Evolutionary conservation across 2,797 vertebrate genomes (phyloP), one percentile per base, ranked within the genome.

Genomic region (Threskiornis aethiopicus): DNA sequence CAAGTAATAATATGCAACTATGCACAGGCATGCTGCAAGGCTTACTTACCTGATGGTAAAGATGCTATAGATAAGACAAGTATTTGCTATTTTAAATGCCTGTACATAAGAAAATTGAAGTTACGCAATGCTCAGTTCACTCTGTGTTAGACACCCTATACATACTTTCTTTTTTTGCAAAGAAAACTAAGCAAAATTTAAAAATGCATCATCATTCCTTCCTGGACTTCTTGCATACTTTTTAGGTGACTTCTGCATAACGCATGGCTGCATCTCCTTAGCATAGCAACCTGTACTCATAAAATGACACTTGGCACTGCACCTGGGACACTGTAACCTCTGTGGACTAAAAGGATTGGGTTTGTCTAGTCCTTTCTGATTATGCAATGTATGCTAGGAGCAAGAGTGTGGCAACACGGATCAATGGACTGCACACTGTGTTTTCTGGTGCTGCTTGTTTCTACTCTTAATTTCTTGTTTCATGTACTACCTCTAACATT

Each of bases 331-430:
- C 77, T 18, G 61, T 66, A 97, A 92, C 94, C 91, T 96, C 94
- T 25, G 2, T 28, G 24, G 89, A 94, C 92, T 97, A 84, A 92
- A 97, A 96, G 82, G 51, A 93, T 96, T 80, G 92, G 78, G 69
- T 96, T 94, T 97, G 90, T 90, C 89, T 97, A 6, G 0, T 92
- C 96, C 93, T 90, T 96, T 94, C 87, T 97, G 96, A 97, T 97
- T 96, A 97, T 90, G 82, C 81, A 96, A 79, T 54, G 24, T 84
- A 95, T 84, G 69, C 91, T 89, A 93, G 72, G 81, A 96, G 94
- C 92, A 96, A 93, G 71, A 86, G 54, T 88, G 67, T 49, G 89
- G 93, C 33, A 85, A 97, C 87, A 97, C 2, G 57, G 95, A 96
- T 94, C 78, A 76, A 84, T 87, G 89, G 90, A 80, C 92, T 96